Evolutionary conservation across 2,797 vertebrate genomes (phyloP).

Genomic region (Chiloscyllium punctatum): DNA sequence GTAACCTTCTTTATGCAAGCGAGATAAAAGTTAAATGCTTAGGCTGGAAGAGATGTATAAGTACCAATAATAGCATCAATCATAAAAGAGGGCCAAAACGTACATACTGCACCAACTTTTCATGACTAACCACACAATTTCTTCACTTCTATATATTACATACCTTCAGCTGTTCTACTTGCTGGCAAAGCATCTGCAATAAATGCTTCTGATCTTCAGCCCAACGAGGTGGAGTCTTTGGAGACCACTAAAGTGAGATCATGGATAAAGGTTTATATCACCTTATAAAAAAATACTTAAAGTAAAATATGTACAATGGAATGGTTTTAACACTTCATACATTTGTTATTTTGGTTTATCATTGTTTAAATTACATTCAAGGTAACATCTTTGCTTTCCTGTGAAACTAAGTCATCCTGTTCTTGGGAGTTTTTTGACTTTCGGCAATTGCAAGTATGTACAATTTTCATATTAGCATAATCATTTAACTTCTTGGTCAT

Average conservation of each 20-base stretch:
- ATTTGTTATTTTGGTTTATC: too few relatives aligned
- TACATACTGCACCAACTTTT: not conserved
- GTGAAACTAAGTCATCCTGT: not conserved
- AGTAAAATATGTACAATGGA: not conserved
- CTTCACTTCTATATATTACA: conserved; percentile 40
- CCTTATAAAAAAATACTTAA: conserved; percentile 30
- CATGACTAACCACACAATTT: not conserved
- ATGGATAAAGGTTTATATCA: conserved; percentile 3
- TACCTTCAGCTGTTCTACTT: conserved; percentile 94
- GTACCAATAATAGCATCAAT: not conserved
- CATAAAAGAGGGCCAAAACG: not conserved
- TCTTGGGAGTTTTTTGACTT: not conserved
- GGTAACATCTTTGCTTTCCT: not conserved
- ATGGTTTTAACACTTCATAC: not conserved
- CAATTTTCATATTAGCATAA: not conserved
- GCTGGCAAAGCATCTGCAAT: conserved; percentile 87
- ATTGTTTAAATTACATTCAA: not conserved
- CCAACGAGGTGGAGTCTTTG: conserved; percentile 90
- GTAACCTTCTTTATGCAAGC: not conserved
- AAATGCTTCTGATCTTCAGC: conserved; percentile 89
- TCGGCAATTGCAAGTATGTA: not conserved
- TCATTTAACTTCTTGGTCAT: not conserved
- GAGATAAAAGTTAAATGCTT: not conserved
- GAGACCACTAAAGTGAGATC: conserved; percentile 68
- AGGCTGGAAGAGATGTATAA: not conserved